Conservation (phyloP, 2,797 vertebrate species). For the Hyperoplus immaculatus region DNA sequence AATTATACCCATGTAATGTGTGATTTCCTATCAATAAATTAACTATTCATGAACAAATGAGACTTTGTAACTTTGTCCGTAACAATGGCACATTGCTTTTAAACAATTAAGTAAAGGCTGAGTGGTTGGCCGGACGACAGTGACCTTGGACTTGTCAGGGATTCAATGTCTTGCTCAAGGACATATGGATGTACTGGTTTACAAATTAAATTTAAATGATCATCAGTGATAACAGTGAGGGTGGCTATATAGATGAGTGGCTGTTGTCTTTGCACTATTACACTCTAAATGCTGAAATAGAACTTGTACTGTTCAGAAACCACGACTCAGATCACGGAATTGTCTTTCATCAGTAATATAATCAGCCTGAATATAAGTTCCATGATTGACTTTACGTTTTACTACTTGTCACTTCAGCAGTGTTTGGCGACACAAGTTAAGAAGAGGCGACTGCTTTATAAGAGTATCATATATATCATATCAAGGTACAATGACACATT, state of each 20-base stretch:
- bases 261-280: slow-evolving; percentile 51
- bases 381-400: background rate
- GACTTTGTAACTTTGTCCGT: slow-evolving; percentile 30
- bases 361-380: background rate
- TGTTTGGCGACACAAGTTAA: background rate
- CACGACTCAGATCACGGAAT: background rate
- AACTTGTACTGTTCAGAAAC: slow-evolving; percentile 78
- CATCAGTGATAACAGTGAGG: background rate
- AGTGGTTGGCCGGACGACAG: background rate
- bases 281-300: slow-evolving; percentile 29
- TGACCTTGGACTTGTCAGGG: background rate
- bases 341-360: background rate
- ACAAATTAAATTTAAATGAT: background rate
- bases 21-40: slow-evolving; percentile 52
- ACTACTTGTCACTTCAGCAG: background rate
- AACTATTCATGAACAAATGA: slow-evolving; percentile 1
- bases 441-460: background rate
- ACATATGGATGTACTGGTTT: background rate
- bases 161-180: background rate
- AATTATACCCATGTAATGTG: slow-evolving; percentile 1
- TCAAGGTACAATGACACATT: background rate
- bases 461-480: too few relatives aligned
- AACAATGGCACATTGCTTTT: background rate
- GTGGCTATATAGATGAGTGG: background rate
- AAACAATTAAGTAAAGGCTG: slow-evolving; percentile 6